Conservation (phyloP, 2,797 vertebrate genomes). For the Poecilia picta region DNA sequence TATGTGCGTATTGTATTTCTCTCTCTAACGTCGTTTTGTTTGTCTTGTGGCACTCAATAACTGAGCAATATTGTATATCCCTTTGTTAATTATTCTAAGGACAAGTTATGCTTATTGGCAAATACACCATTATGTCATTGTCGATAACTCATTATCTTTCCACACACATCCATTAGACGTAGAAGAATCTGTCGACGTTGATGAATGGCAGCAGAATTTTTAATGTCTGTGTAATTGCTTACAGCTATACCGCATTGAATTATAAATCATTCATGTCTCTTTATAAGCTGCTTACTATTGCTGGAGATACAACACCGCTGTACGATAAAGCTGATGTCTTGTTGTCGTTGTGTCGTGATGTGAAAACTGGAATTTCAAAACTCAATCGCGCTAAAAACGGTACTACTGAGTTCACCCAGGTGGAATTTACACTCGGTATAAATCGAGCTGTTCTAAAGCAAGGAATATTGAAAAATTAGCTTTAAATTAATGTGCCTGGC, state of each 20-base stretch:
- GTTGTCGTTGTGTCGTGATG: not conserved
- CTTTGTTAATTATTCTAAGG: conserved; percentile 3
- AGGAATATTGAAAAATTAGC: not conserved
- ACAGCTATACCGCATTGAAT: conserved; percentile 4
- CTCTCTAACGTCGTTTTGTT: not conserved
- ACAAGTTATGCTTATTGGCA: conserved; percentile 19
- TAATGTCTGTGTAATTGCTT: conserved; percentile 14
- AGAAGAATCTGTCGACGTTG: conserved; percentile 4
- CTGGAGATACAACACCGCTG: not conserved
- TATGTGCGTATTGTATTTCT: not conserved
- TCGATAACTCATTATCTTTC: conserved; percentile 27
- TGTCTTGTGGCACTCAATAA: not conserved
- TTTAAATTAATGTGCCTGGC: not conserved
- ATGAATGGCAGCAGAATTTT: conserved; percentile 7
- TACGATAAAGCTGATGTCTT: not conserved
- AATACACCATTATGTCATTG: conserved; percentile 3
- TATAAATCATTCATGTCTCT: conserved; percentile 9
- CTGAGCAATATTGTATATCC: not conserved
- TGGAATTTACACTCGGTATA: not conserved
- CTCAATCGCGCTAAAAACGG: not conserved
- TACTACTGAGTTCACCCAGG: not conserved
- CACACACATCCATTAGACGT: not conserved
- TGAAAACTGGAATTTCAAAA: not conserved
- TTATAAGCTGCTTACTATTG: not conserved
- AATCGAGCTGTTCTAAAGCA: not conserved